Evolutionary conservation across 2,888 invertebrate species (phyloP), one percentile per base, ranked within the genome.

Genomic region (Ormyrus labotus): DNA sequence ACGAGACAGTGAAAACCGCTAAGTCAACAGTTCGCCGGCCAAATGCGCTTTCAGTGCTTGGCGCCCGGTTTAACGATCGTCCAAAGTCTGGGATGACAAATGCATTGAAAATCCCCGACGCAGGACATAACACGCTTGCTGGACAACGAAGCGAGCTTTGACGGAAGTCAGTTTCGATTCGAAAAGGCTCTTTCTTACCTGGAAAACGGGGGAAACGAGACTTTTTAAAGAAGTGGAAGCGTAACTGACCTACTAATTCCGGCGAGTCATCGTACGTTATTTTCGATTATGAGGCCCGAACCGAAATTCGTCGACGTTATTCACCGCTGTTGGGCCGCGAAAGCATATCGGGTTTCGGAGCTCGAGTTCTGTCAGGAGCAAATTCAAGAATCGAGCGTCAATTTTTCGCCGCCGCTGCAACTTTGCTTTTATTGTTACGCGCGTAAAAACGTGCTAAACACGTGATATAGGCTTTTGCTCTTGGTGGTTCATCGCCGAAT

Each of bases 1-100:
- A 7, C 85, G 82, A 84, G 84, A 86, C 86, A 85, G 81, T 82
- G 78, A 82, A 82, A 85, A 85, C 85, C 86, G 86, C 85, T 87
- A 86, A 67, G 83, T 81, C 83, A 85, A 78, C 69, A 74, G 72
- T 78, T 58, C 10, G 47, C 69, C 58, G 75, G 75, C 60, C 79
- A 77, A 81, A 82, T 83, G 81, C 83, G 73, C 61, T 78, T 82
- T 77, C 74, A 58, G 13, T 64, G 70, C 65, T 78, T 70, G 6
- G 2, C 11, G 2, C 57, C 9, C 13, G 9, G 6, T 57, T 77
- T 70, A 70, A 77, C 64, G 63, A 70, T 53, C 45, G 5, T 4
- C 9, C 45, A 3, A 6, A 13, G 8, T 55, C 55, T 0, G 1
- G 34, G 34, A 34, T 34, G 34, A 34, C 34, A 34, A 34, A 4